Evolutionary conservation across 2,888 invertebrate genomes (phyloP).

Genomic region (Flabesymbios commensalis): DNA sequence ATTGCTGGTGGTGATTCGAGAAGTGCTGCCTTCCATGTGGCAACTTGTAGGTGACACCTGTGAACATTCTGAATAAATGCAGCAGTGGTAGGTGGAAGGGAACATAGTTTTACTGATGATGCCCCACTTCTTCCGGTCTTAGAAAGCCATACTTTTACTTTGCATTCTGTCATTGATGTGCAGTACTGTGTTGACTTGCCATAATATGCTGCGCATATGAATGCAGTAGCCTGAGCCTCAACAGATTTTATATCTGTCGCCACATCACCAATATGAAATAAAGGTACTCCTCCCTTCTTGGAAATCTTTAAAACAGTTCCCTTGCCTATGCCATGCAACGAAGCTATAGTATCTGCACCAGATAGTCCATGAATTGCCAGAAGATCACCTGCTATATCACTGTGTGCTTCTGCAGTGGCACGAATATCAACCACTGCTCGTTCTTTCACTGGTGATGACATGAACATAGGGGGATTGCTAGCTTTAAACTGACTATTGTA

Average conservation of each 20-base stretch:
- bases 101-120: constrained; percentile 10
- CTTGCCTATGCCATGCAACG: constrained; percentile 15
- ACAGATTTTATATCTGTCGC: constrained; percentile 6
- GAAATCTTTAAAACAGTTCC: constrained; percentile 4
- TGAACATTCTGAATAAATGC: constrained; percentile 10
- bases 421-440: constrained; percentile 7
- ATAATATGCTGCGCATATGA: constrained; percentile 15
- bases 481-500: constrained; percentile 2
- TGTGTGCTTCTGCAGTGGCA: constrained; percentile 12
- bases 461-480: constrained; percentile 10
- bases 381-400: constrained; percentile 7
- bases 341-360: not conserved
- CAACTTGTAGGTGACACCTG: constrained; percentile 8
- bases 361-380: constrained; percentile 1
- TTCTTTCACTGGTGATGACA: constrained; percentile 12
- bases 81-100: constrained; percentile 13
- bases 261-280: constrained; percentile 4
- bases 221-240: not conserved
- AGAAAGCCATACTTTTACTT: not conserved
- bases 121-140: constrained; percentile 5
- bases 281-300: constrained; percentile 4
- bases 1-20: not conserved
- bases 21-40: constrained; percentile 6
- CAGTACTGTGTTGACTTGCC: constrained; percentile 11
- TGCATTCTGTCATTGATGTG: constrained; percentile 5